Evolutionary conservation across 2,888 invertebrate genomes (phyloP).

Genomic region (Phasia obesa): DNA sequence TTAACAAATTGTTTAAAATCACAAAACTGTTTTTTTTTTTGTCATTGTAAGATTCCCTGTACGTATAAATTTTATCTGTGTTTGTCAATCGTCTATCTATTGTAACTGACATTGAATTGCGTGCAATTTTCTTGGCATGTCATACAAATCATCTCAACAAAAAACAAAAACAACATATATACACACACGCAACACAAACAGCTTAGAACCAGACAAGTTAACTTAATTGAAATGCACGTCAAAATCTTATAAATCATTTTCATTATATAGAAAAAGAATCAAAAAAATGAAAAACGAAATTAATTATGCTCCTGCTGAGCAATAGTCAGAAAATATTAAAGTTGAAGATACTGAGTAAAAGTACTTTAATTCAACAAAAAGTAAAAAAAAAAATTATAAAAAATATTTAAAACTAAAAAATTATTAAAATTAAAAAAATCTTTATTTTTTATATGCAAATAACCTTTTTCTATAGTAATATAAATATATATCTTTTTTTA

Average conservation of each 20-base stretch:
- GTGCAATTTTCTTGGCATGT: conserved; percentile 68
- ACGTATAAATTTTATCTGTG: conserved; percentile 11
- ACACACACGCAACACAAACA: conserved; percentile 20
- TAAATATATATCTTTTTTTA: too few species aligned
- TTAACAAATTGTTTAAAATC: conserved; percentile 65
- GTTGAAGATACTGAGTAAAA: not conserved
- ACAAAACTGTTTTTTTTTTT: conserved; percentile 23
- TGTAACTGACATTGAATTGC: conserved; percentile 63
- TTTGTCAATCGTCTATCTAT: conserved; percentile 36
- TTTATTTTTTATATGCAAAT: too few species aligned
- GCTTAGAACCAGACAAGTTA: conserved; percentile 48
- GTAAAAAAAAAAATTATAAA: not conserved
- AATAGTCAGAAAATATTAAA: conserved; percentile 40
- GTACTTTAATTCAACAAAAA: not conserved
- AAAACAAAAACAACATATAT: conserved; percentile 17
- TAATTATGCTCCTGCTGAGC: conserved; percentile 51
- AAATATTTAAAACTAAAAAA: not conserved
- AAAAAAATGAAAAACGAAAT: conserved; percentile 41
- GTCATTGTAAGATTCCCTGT: conserved; percentile 36
- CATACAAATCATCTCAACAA: conserved; percentile 46
- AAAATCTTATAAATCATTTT: conserved; percentile 65
- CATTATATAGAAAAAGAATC: conserved; percentile 29
- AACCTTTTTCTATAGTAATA: too few species aligned
- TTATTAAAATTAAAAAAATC: not conserved
- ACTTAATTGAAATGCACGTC: conserved; percentile 68